These are phyloP conservation scores for Polypedilum pembai DNA, from an alignment of 1,140 invertebrate genomes.

Conservation along the genomic window DNA sequence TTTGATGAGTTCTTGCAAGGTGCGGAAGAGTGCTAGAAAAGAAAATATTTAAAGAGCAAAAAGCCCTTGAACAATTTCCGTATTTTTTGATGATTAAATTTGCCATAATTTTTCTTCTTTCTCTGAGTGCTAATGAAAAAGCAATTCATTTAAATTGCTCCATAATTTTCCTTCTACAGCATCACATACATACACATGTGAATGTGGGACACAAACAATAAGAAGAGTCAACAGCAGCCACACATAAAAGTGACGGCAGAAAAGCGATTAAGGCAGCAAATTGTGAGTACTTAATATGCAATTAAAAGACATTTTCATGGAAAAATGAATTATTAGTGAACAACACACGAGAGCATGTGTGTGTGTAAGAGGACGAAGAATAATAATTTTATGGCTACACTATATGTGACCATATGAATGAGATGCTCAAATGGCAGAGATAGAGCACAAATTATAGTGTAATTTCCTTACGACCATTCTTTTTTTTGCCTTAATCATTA, in stretches of 20 bases:
- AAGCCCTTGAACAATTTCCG: too few relatives aligned
- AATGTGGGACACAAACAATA: too few relatives aligned
- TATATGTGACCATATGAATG: neutral
- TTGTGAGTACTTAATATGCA: slow-evolving; percentile 14
- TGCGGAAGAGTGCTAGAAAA: too few relatives aligned
- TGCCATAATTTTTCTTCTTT: too few relatives aligned
- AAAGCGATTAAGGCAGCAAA: neutral
- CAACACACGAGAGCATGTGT: neutral
- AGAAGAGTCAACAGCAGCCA: neutral
- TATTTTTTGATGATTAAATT: too few relatives aligned
- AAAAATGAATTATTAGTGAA: slow-evolving; percentile 22
- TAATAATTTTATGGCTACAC: slow-evolving; percentile 6
- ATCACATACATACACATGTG: too few relatives aligned
- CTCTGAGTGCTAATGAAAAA: too few relatives aligned
- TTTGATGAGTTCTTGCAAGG: too few relatives aligned
- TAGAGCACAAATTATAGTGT: slow-evolving; percentile 5
- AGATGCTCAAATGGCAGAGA: neutral
- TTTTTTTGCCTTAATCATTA: neutral
- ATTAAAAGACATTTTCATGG: slow-evolving; percentile 25
- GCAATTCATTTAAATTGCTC: too few relatives aligned
- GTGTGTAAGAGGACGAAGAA: neutral
- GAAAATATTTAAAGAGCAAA: too few relatives aligned
- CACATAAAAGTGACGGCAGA: neutral
- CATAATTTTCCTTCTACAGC: neutral
- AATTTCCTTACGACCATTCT: neutral